Evolutionary conservation across 2,113 vertebrate genomes (phyloP), one percentile per base, ranked within the genome.

Genomic region (Platysternon megacephalum): DNA sequence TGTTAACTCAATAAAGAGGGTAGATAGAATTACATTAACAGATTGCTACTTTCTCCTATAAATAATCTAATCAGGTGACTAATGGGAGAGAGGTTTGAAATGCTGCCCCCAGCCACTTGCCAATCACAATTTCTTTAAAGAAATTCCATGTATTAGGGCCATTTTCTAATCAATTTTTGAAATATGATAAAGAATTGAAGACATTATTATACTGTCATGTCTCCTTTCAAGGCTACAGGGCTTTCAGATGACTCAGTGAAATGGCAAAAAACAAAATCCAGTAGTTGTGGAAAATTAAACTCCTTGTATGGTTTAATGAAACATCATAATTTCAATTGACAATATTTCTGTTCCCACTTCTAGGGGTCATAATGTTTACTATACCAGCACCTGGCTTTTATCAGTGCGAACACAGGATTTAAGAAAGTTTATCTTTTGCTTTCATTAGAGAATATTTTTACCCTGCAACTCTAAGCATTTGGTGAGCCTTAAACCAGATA

Each of bases 361-460:
- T 72, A 68, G 68, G 79, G 79, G 74, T 76, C 85, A 35, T 61
- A 48, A 46, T 93, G 90, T 93, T 96, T 94, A 87, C 76, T 92
- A 42, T 90, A 90, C n/a, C 29, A 93, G 65, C 68, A 84, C 94
- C 93, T 97, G 97, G 76, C 32, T 95, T 96, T 90, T 93, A 46
- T 97, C 95, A 85, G 12, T 72, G 68, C 80, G 79, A 94, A 85
- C 82, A 19, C 84, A 81, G 0, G 53, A 58, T 65, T 82, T 84
- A 91, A 84, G 26, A 42, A 90, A 86, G 88, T 91, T 94, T 82
- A 89, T 84, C 4, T 35, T 91, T 91, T 93, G 28, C 90, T 96
- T 96, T 94, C 26, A 29, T 68, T 79, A 51, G 76, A 90, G 88
- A 90, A 84, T 96, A 6, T 76, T 90, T 90, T 91, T 53, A 81